Percentiles rank a stretch among this genome's conserved stretches.
phyloP scores from a whole-genome alignment of 2,888 invertebrate genomes.

The Drosophila atripex region DNA sequence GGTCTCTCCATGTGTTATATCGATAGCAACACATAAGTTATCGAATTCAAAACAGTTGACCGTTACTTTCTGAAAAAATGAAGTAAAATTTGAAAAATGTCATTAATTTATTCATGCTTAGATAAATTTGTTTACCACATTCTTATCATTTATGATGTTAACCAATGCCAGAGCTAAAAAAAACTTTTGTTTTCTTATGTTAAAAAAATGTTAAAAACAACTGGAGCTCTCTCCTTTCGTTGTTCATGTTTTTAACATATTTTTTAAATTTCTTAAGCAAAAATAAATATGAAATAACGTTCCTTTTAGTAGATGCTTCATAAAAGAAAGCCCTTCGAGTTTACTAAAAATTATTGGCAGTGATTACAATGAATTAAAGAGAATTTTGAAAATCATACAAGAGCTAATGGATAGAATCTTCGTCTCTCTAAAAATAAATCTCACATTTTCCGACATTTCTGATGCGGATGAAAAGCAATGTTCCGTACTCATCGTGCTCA shows the following conservation, averaged over 20 bases:
- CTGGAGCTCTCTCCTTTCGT: background rate
- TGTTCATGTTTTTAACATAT: background rate
- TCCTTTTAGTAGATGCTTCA: too few species aligned
- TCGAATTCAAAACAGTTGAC: background rate
- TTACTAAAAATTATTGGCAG: background rate
- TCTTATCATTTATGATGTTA: background rate
- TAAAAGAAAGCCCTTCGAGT: background rate
- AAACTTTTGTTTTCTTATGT: background rate
- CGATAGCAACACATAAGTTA: background rate
- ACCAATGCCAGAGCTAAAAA: background rate
- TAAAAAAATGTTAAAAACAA: background rate
- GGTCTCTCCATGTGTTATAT: background rate
- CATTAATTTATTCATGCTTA: background rate
- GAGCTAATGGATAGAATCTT: conserved; percentile 16
- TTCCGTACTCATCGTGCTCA: conserved; percentile 56
- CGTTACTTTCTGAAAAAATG: background rate
- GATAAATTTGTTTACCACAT: background rate
- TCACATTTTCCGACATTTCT: conserved; percentile 51
- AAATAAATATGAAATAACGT: too few species aligned
- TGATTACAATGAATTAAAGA: conserved; percentile 10
- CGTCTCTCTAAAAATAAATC: conserved; percentile 52
- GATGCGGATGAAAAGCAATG: conserved; percentile 49
- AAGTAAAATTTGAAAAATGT: background rate
- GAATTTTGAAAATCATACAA: conserved; percentile 12
- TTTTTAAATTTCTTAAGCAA: background rate